Conservation (phyloP, 2,888 invertebrate species). For the Netelia virgata region DNA sequence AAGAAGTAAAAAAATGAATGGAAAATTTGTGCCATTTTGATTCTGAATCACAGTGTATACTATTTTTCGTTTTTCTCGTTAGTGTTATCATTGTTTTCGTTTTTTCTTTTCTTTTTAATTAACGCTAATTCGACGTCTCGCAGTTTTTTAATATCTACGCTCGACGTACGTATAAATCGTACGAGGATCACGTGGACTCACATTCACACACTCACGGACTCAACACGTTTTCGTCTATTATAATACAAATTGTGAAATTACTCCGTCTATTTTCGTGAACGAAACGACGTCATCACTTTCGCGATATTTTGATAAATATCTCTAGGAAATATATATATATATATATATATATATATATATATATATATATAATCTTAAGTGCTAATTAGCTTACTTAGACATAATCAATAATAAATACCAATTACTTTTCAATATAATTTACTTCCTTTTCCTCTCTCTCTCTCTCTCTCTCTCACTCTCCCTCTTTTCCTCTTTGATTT, state of each 20-base stretch:
- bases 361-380: slow-evolving; percentile 60
- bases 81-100: slow-evolving; percentile 27
- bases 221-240: slow-evolving; percentile 50
- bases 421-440: slow-evolving; percentile 76
- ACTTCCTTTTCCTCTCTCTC: slow-evolving; percentile 37
- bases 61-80: slow-evolving; percentile 50
- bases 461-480: slow-evolving; percentile 60
- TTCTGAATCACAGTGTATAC: slow-evolving; percentile 61
- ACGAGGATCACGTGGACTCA: slow-evolving; percentile 4
- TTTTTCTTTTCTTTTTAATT: neutral
- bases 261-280: slow-evolving; percentile 29
- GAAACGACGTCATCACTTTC: slow-evolving; percentile 56
- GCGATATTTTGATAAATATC: slow-evolving; percentile 72
- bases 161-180: slow-evolving; percentile 38
- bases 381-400: slow-evolving; percentile 61
- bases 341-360: slow-evolving; percentile 65
- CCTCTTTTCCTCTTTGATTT: slow-evolving; percentile 75
- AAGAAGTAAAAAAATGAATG: neutral
- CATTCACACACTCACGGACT: slow-evolving; percentile 33
- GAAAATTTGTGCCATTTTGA: neutral
- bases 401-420: slow-evolving; percentile 74
- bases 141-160: slow-evolving; percentile 1
- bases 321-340: slow-evolving; percentile 71
- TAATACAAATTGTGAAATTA: slow-evolving; percentile 60
- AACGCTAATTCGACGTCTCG: slow-evolving; percentile 36